These are phyloP conservation scores for Calypte anna DNA, from an alignment of 2,113 vertebrate species.

Conservation along the genomic window DNA sequence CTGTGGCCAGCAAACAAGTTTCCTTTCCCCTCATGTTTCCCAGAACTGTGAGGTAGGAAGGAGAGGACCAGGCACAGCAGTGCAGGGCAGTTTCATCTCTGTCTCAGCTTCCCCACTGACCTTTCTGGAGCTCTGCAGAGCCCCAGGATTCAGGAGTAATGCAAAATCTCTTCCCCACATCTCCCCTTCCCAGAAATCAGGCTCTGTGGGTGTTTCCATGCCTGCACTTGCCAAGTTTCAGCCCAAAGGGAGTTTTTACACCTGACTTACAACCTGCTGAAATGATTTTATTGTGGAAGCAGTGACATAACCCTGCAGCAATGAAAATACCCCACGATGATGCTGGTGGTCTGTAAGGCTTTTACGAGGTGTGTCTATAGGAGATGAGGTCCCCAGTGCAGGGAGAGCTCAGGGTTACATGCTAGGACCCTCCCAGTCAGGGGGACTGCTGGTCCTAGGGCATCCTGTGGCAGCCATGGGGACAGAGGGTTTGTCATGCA, in stretches of 20 bases:
- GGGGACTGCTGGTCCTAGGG: not conserved
- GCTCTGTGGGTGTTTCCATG: not conserved
- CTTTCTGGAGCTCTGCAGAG: not conserved
- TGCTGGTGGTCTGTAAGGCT: not conserved
- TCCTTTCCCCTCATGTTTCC: not conserved
- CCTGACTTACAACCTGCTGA: not conserved
- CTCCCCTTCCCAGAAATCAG: slow-evolving; percentile 2
- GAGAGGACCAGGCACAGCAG: not conserved
- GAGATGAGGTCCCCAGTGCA: not conserved
- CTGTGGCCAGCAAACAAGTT: too few species aligned
- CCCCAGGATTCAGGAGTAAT: not conserved
- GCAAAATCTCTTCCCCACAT: not conserved
- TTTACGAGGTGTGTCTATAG: not conserved
- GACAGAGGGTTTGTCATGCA: not conserved
- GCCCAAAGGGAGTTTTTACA: slow-evolving; percentile 15
- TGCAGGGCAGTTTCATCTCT: rapidly evolving
- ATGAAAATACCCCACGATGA: not conserved
- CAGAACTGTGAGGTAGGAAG: not conserved
- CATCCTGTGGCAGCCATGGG: not conserved
- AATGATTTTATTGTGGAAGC: slow-evolving; percentile 20
- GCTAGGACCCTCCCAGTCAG: not conserved
- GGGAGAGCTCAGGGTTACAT: not conserved
- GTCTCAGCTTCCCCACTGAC: not conserved
- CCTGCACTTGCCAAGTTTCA: not conserved
- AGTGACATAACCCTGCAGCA: slow-evolving; percentile 23